Evolutionary conservation across 2,113 vertebrate genomes (phyloP).

Genomic region (Oryzias curvinotus): DNA sequence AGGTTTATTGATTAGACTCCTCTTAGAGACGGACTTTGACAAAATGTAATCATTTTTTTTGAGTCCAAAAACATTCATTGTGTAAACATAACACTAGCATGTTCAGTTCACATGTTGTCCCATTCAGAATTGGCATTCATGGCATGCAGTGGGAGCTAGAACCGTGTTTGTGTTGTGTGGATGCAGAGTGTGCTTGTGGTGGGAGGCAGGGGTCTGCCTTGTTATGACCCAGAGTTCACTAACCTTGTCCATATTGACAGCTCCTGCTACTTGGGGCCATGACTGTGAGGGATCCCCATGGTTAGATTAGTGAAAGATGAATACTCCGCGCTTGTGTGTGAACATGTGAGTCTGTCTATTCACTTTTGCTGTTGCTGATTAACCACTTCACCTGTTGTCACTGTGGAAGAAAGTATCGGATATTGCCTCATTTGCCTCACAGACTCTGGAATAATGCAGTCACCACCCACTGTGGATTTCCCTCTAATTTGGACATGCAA

Average conservation of each 20-base stretch:
- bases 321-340: constrained; percentile 52
- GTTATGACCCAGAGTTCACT: constrained; percentile 68
- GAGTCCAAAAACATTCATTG: constrained; percentile 41
- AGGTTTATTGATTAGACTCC: constrained; percentile 46
- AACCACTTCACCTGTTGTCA: constrained; percentile 60
- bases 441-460: constrained; percentile 20
- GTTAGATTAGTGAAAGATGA: constrained; percentile 74
- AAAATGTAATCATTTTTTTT: constrained; percentile 43
- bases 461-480: constrained; percentile 6
- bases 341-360: constrained; percentile 35
- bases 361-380: constrained; percentile 38
- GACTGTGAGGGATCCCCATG: constrained; percentile 66
- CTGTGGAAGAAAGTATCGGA: constrained; percentile 39
- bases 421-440: constrained; percentile 37
- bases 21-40: constrained; percentile 35
- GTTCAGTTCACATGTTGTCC: constrained; percentile 3
- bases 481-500: constrained; percentile 21
- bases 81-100: constrained; percentile 2
- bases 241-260: constrained; percentile 76
- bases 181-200: constrained; percentile 19
- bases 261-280: constrained; percentile 71
- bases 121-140: constrained; percentile 22
- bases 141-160: constrained; percentile 8
- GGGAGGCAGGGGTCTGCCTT: constrained; percentile 55
- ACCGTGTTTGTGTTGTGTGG: constrained; percentile 30